Evolutionary conservation across 2,888 invertebrate species (phyloP).

Genomic region (Hypselothyrea guttata): DNA sequence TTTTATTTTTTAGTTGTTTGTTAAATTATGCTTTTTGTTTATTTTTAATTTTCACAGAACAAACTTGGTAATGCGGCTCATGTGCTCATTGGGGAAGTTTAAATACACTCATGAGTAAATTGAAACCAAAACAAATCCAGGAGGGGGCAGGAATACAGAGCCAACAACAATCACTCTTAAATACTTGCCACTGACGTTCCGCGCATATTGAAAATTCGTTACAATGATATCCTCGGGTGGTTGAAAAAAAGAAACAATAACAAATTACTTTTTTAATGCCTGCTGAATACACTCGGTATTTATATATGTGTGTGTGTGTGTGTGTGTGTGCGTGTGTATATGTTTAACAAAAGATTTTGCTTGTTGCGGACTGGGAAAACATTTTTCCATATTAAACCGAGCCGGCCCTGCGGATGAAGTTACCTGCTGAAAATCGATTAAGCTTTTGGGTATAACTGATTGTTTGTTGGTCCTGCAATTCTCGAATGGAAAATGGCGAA

Average conservation of each 20-base stretch:
- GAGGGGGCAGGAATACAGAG: constrained; percentile 1
- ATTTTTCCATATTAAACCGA: constrained; percentile 62
- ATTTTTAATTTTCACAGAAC: no score
- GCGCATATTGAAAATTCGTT: constrained; percentile 59
- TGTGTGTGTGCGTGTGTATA: constrained; percentile 21
- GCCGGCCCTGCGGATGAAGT: constrained; percentile 37
- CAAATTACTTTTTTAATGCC: constrained; percentile 62
- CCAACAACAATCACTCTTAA: constrained; percentile 52
- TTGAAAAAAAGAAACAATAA: constrained; percentile 55
- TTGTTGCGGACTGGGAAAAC: constrained; percentile 56
- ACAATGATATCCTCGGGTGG: constrained; percentile 55
- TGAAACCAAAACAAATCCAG: constrained; percentile 13
- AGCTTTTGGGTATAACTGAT: constrained; percentile 63
- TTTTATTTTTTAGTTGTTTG: no score
- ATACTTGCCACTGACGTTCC: constrained; percentile 56
- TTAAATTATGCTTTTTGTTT: no score
- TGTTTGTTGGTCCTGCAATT: constrained; percentile 47
- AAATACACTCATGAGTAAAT: constrained; percentile 8
- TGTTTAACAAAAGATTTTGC: constrained; percentile 61
- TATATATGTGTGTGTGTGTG: constrained; percentile 14
- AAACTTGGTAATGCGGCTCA: constrained; percentile 1
- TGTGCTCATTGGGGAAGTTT: constrained; percentile 11
- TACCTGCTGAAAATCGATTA: constrained; percentile 67
- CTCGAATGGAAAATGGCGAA: constrained; percentile 22
- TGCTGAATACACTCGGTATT: constrained; percentile 25